Evolutionary conservation across 2,113 vertebrate species (phyloP).

Genomic region (Mesitornis unicolor): DNA sequence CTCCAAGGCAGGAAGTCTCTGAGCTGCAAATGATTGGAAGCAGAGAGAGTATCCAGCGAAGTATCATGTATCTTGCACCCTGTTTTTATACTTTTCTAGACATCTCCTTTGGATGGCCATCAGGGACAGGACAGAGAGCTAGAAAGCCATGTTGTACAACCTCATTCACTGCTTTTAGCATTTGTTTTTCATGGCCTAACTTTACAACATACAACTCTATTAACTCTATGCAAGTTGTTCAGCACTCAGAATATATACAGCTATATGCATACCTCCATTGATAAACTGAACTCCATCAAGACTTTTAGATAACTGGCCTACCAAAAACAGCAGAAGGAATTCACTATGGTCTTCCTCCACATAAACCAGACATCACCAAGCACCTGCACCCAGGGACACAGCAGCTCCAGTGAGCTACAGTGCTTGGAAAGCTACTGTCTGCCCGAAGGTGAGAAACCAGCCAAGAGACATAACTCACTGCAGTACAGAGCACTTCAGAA

Average conservation of each 20-base stretch:
- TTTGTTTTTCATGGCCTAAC: background rate
- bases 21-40: background rate
- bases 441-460: background rate
- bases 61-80: background rate
- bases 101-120: background rate
- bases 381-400: accelerated
- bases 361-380: background rate
- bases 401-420: background rate
- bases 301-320: background rate
- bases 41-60: background rate
- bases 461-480: background rate
- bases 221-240: background rate
- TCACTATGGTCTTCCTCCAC: background rate
- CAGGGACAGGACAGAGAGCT: background rate
- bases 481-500: accelerated
- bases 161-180: background rate
- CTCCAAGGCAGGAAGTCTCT: background rate
- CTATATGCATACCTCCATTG: background rate
- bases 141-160: background rate
- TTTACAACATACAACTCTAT: accelerated
- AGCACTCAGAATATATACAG: background rate
- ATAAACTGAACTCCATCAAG: background rate
- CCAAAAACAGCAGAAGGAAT: background rate
- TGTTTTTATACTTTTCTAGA: background rate
- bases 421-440: background rate